These are phyloP conservation scores for Brachyptera putata DNA, from an alignment of 2,888 invertebrate species.

Conservation along the genomic window DNA sequence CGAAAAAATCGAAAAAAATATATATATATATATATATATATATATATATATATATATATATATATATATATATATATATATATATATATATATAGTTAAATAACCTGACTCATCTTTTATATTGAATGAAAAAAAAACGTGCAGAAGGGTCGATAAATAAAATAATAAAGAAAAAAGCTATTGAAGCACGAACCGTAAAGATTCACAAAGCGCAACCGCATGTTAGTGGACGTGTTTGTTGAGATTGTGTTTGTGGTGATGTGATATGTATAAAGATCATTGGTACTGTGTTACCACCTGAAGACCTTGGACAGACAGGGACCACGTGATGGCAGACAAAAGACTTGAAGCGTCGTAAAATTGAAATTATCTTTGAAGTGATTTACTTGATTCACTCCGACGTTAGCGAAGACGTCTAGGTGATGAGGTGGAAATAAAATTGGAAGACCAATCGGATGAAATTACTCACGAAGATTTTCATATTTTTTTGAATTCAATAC, in stretches of 20 bases:
- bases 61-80: no score
- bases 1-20: constrained; percentile 8
- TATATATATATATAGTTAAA: no score
- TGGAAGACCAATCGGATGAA: no score
- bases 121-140: constrained; percentile 5
- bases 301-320: constrained; percentile 6
- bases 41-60: no score
- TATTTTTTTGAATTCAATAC: no score
- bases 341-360: not conserved
- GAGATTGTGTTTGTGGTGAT: not conserved
- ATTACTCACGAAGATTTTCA: no score
- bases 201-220: constrained; percentile 9
- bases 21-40: no score
- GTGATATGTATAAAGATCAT: no score
- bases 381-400: not conserved
- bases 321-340: constrained; percentile 7
- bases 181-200: constrained; percentile 13
- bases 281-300: not conserved
- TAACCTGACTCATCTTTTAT: constrained; percentile 8
- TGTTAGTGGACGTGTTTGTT: constrained; percentile 8
- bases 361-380: not conserved
- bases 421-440: no score
- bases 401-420: no score
- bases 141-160: constrained; percentile 16
- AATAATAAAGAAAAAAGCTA: constrained; percentile 17